These are phyloP conservation scores for Naso thynnoides DNA, from an alignment of 2,797 vertebrate species.

Conservation along the genomic window DNA sequence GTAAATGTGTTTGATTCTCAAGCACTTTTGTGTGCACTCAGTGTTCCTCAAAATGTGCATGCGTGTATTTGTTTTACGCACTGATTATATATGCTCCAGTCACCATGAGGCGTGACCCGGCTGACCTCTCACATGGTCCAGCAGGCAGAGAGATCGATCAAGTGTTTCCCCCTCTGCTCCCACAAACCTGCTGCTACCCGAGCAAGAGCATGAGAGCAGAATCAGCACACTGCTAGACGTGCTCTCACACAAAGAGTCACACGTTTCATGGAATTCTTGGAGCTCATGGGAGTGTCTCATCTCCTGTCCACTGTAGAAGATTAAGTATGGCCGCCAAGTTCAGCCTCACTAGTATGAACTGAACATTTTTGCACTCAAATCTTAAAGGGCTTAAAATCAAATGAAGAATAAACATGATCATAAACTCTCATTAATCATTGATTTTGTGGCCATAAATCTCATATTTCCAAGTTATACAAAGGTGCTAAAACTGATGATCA, in stretches of 20 bases:
- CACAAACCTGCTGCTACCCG: neutral
- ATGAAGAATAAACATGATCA: neutral
- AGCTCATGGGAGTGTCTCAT: neutral
- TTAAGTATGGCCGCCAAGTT: slow-evolving; percentile 3
- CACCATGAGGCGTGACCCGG: slow-evolving; percentile 41
- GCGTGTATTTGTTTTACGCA: neutral
- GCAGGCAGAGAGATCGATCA: slow-evolving; percentile 33
- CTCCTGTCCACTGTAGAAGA: neutral
- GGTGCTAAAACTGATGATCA: neutral
- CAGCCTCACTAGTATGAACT: slow-evolving; percentile 21
- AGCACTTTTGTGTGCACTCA: neutral
- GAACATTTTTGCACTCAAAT: slow-evolving; percentile 15
- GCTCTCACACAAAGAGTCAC: neutral
- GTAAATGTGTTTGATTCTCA: neutral
- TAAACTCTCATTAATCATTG: neutral
- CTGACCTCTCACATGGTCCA: slow-evolving; percentile 43
- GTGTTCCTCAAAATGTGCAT: neutral
- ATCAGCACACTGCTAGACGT: slow-evolving; percentile 39
- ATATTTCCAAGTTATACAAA: neutral
- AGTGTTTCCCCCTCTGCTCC: slow-evolving; percentile 44
- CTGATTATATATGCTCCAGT: slow-evolving; percentile 23
- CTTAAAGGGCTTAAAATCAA: slow-evolving; percentile 5
- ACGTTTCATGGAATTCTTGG: neutral
- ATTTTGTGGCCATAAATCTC: neutral
- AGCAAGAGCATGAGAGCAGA: slow-evolving; percentile 48